Conservation (phyloP, 2,888 invertebrate genomes). For the Synanthedon myopaeformis region DNA sequence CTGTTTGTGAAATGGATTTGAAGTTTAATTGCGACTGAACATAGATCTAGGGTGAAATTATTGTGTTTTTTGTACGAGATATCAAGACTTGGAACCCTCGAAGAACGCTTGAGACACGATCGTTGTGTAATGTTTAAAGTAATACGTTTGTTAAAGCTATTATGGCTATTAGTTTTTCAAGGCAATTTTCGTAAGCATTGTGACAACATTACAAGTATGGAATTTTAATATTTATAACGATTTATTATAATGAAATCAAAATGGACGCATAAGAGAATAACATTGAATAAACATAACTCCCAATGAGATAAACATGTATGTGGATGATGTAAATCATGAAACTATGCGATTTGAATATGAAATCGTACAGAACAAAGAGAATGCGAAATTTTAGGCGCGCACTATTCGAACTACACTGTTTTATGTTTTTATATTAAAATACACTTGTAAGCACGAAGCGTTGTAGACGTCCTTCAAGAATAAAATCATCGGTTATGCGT, state of each 20-base stretch:
- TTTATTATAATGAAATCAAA: slow-evolving; percentile 3
- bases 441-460: slow-evolving; percentile 48
- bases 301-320: background rate
- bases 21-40: background rate
- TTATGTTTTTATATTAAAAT: background rate
- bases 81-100: background rate
- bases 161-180: slow-evolving; percentile 54
- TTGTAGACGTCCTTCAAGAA: slow-evolving; percentile 44
- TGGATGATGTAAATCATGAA: slow-evolving; percentile 9
- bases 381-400: slow-evolving; percentile 3
- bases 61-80: background rate
- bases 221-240: slow-evolving; percentile 13
- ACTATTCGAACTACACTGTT: background rate
- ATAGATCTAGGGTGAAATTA: background rate
- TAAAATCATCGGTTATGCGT: slow-evolving; percentile 30
- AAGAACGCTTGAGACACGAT: slow-evolving; percentile 37
- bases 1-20: background rate
- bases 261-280: slow-evolving; percentile 4
- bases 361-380: slow-evolving; percentile 11
- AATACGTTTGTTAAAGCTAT: slow-evolving; percentile 57
- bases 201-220: slow-evolving; percentile 23
- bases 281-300: background rate
- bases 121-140: slow-evolving; percentile 47
- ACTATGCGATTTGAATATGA: slow-evolving; percentile 6
- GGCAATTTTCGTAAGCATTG: slow-evolving; percentile 54